Base-by-base conservation (phyloP, 1,140 invertebrate genomes). In the Danaus plexippus region DNA sequence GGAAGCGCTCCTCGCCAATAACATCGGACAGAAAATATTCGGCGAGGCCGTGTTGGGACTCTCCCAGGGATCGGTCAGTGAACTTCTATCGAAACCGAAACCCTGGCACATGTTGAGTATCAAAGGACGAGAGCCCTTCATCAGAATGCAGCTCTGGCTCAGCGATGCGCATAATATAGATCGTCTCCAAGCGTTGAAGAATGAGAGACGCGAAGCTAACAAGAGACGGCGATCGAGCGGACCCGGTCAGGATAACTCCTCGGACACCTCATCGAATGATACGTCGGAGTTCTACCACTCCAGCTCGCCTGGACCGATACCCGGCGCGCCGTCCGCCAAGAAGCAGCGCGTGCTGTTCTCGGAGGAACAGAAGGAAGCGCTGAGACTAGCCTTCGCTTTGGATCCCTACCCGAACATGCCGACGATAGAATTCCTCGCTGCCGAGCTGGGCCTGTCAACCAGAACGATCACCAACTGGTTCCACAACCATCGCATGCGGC, bases 81-180 rank as follows among this genome's bases (percentile, higher is more conserved):
- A 99, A 86, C 87, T 99, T 11, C 88, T 99, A 0, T 98, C 97
- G 47, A 99, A 99, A 86, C 98, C 98, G 1, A 99, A 99, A 77
- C 97, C 97, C 0, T 99, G 98, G 98, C 96, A 98, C 75, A 98
- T 99, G 97, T 90, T 99, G 8, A 98, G 96, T 69, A 98, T 99
- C 77, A 99, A 99, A 85, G 97, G 97, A 0, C 89, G 97, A 32
- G 97, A 99, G 82, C 98, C 98, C 0, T 99, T 99, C 88, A 98
- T 99, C 60, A 91, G 97, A 59, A 99, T 99, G 97, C 97, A 98
- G 79, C 85, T 98, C 15, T 99, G 97, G 97, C 88, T 99, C 9
- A 95, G 94, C 63, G 97, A 99, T 77, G 92, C 96, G 9, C 93
- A 96, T 79, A 98, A 98, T 78, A 92, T 99, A 44, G 96, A 98